These are phyloP conservation scores for Scotopteryx bipunctaria DNA, from an alignment of 2,888 invertebrate genomes.

Conservation along the genomic window DNA sequence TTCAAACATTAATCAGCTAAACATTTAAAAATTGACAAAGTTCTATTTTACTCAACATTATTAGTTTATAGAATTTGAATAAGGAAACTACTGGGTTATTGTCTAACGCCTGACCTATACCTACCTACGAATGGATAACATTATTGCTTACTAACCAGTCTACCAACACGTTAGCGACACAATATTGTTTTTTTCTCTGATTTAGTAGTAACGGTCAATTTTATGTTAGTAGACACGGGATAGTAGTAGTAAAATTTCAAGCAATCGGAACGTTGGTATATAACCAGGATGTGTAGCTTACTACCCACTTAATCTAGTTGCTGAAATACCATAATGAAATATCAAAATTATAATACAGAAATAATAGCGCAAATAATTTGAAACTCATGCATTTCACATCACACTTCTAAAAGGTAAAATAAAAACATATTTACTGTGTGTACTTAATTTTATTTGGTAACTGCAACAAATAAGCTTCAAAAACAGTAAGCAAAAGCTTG, in stretches of 20 bases:
- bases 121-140: background rate
- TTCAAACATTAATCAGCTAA: slow-evolving; percentile 68
- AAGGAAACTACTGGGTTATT: slow-evolving; percentile 15
- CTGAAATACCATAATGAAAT: background rate
- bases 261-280: no score
- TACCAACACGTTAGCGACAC: no score
- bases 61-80: slow-evolving; percentile 10
- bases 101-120: background rate
- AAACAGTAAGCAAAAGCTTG: slow-evolving; percentile 56
- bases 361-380: slow-evolving; percentile 25
- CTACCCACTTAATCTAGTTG: background rate
- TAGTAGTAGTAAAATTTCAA: no score
- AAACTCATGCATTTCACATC: slow-evolving; percentile 10
- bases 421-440: slow-evolving; percentile 56
- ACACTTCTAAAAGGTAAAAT: slow-evolving; percentile 39
- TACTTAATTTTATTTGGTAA: slow-evolving; percentile 79
- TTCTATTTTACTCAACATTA: slow-evolving; percentile 39
- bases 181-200: no score
- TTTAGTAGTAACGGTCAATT: no score
- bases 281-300: no score
- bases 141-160: no score
- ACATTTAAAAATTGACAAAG: slow-evolving; percentile 80
- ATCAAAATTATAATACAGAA: background rate
- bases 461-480: slow-evolving; percentile 70
- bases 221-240: no score